Evolutionary conservation across 1,140 invertebrate species (phyloP).

Genomic region (Arctopsyche grandis): DNA sequence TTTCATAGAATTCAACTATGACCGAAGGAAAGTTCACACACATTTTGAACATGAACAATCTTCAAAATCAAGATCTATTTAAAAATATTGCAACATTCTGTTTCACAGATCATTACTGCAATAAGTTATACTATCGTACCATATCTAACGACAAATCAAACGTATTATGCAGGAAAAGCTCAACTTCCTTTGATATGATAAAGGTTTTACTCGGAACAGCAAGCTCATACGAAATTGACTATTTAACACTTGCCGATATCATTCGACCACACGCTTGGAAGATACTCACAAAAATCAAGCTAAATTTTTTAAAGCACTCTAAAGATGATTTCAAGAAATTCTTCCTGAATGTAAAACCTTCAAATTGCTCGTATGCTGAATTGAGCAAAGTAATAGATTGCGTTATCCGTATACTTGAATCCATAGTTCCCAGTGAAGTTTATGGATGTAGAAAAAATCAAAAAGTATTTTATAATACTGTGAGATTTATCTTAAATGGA

Average conservation of each 20-base stretch:
- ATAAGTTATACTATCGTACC: slow-evolving; percentile 46
- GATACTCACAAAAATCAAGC: slow-evolving; percentile 12
- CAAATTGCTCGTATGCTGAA: slow-evolving; percentile 9
- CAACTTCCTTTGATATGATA: slow-evolving; percentile 24
- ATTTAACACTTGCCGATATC: neutral
- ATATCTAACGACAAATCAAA: slow-evolving; percentile 49
- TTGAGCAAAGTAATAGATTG: slow-evolving; percentile 31
- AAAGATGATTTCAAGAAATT: slow-evolving; percentile 42
- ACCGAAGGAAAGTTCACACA: neutral
- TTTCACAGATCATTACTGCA: slow-evolving; percentile 49
- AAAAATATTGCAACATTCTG: slow-evolving; percentile 22
- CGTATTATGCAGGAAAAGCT: slow-evolving; percentile 35
- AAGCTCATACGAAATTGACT: neutral
- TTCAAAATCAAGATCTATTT: neutral
- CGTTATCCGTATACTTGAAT: slow-evolving; percentile 52
- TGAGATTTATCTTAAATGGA: slow-evolving; percentile 58
- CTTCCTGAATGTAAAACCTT: slow-evolving; percentile 34
- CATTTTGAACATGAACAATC: neutral
- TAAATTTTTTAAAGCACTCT: slow-evolving; percentile 32
- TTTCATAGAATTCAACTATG: too few species aligned
- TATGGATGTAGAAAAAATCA: slow-evolving; percentile 59
- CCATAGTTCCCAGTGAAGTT: slow-evolving; percentile 59
- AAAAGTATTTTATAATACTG: slow-evolving; percentile 60
- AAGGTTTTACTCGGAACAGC: slow-evolving; percentile 34
- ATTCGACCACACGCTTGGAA: slow-evolving; percentile 30